Conservation (phyloP, 2,113 vertebrate species). For the Sigmodon hispidus region DNA sequence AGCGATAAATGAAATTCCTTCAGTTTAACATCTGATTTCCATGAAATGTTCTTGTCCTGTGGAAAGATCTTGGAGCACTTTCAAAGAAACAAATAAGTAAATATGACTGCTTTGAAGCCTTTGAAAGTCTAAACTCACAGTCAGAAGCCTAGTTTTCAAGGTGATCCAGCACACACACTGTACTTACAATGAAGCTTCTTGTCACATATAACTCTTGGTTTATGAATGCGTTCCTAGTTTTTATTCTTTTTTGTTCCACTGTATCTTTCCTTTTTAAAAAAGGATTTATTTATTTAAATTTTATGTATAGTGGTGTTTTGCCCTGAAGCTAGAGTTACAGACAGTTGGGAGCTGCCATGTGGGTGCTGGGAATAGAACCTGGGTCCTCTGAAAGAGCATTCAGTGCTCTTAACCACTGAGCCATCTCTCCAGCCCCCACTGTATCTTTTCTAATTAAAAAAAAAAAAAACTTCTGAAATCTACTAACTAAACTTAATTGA, state of each 20-base stretch:
- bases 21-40: background rate
- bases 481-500: background rate
- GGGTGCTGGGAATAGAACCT: too few relatives aligned
- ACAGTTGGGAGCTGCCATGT: too few relatives aligned
- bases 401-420: too few relatives aligned
- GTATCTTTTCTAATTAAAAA: background rate
- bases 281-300: too few relatives aligned
- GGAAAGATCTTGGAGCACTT: background rate
- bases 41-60: background rate
- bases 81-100: background rate
- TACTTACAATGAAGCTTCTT: background rate
- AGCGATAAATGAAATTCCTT: background rate
- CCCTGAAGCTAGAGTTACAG: too few relatives aligned
- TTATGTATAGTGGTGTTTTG: too few relatives aligned
- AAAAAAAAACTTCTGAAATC: background rate
- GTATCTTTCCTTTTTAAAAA: background rate
- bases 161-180: background rate
- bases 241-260: background rate
- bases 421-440: too few relatives aligned
- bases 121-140: background rate
- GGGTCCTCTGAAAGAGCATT: too few relatives aligned
- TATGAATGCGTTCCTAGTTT: background rate
- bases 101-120: background rate
- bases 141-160: background rate
- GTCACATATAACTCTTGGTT: background rate